These are phyloP conservation scores for Onchidella celtica DNA, from an alignment of 2,888 invertebrate species.

Conservation along the genomic window DNA sequence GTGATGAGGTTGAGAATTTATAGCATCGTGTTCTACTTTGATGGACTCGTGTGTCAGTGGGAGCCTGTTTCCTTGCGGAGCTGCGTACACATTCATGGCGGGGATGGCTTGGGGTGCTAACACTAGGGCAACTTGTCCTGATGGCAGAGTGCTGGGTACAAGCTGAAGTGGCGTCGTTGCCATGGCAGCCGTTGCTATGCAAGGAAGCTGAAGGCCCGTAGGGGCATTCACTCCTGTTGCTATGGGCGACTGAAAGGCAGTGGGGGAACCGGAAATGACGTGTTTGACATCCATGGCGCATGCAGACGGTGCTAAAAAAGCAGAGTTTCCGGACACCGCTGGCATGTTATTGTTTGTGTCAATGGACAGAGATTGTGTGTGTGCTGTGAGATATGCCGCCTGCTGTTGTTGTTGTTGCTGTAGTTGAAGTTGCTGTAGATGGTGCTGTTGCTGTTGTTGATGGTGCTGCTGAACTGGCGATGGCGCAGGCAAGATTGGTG, in stretches of 20 bases:
- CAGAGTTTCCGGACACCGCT: neutral
- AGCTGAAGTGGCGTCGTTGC: conserved; percentile 33
- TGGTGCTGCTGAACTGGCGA: conserved; percentile 23
- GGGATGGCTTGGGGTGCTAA: conserved; percentile 24
- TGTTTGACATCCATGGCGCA: neutral
- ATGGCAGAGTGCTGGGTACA: conserved; percentile 24
- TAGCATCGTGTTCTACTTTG: neutral
- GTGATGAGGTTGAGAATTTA: neutral
- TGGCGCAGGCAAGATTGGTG: conserved; percentile 37
- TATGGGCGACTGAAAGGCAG: conserved; percentile 38
- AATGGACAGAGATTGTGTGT: neutral
- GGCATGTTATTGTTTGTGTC: conserved; percentile 29
- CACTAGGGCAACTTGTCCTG: conserved; percentile 39
- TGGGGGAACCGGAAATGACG: conserved; percentile 16
- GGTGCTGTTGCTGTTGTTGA: conserved; percentile 36
- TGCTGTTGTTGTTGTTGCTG: conserved; percentile 2
- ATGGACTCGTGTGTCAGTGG: neutral
- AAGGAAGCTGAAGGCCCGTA: conserved; percentile 23
- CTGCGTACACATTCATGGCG: conserved; percentile 21
- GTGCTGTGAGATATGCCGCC: neutral
- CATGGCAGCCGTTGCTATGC: conserved; percentile 21
- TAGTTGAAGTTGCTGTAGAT: conserved; percentile 33
- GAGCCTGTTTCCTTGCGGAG: neutral
- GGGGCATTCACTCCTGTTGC: neutral
- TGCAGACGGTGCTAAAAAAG: neutral